These are phyloP conservation scores for Oophaga sylvatica DNA, from an alignment of 2,797 vertebrate genomes.

Conservation along the genomic window DNA sequence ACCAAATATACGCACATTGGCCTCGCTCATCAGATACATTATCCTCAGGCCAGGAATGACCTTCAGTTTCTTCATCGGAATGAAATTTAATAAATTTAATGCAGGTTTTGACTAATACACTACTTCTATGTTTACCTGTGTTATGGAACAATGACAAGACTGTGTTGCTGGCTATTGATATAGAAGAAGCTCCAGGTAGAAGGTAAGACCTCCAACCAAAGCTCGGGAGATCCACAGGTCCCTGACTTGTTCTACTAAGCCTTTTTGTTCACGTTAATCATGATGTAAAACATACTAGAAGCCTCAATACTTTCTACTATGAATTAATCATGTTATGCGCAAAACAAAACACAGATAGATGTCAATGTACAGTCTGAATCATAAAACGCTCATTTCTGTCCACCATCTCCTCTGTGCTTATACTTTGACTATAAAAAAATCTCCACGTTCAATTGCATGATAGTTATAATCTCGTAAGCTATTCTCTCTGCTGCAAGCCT, in stretches of 20 bases:
- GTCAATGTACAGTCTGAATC: background rate
- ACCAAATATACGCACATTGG: background rate
- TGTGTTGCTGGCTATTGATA: background rate
- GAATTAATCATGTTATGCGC: background rate
- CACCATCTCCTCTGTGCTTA: background rate
- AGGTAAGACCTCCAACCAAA: background rate
- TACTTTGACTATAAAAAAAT: background rate
- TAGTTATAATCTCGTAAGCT: background rate
- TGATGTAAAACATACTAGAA: background rate
- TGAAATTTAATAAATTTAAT: background rate
- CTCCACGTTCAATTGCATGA: background rate
- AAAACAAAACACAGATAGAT: background rate
- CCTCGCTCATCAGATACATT: slow-evolving; percentile 24
- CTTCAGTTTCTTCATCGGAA: slow-evolving; percentile 34
- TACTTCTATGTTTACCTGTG: background rate
- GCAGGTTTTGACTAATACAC: slow-evolving; percentile 35
- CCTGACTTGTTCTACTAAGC: background rate
- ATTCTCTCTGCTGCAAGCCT: background rate
- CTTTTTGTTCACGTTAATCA: background rate
- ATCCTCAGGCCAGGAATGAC: slow-evolving; percentile 42
- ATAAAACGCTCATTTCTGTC: background rate
- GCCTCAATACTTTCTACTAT: background rate
- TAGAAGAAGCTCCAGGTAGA: background rate
- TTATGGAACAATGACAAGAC: slow-evolving; percentile 4
- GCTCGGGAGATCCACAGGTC: too few species aligned